Conservation (phyloP, 2,888 invertebrate species). For the Eledona agricola region DNA sequence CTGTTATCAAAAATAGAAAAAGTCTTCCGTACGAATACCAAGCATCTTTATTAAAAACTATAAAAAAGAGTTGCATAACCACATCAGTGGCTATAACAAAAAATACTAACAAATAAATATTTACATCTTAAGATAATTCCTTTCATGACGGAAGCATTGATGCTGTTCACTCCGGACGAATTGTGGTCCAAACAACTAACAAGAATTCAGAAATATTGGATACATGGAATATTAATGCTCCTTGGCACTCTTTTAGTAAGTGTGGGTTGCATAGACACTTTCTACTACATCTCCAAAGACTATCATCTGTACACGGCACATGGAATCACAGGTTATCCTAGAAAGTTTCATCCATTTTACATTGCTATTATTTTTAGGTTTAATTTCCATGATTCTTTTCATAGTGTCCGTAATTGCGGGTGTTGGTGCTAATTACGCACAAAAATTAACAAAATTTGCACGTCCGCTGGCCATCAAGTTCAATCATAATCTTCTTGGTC, state of each 20-base stretch:
- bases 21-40: too few species aligned
- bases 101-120: too few species aligned
- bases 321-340: constrained; percentile 51
- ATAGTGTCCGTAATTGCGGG: constrained; percentile 50
- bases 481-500: constrained; percentile 54
- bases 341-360: constrained; percentile 3
- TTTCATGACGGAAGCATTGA: constrained; percentile 52
- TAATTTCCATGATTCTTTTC: constrained; percentile 51
- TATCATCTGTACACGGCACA: constrained; percentile 50
- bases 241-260: constrained; percentile 46
- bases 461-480: constrained; percentile 52
- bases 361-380: constrained; percentile 47
- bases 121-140: constrained; percentile 50
- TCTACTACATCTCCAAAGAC: constrained; percentile 43
- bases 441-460: constrained; percentile 44
- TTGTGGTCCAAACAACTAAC: constrained; percentile 48
- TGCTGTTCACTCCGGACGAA: constrained; percentile 52
- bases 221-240: constrained; percentile 50
- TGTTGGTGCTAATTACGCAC: constrained; percentile 47
- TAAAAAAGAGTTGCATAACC: too few species aligned
- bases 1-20: too few species aligned
- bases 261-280: constrained; percentile 47
- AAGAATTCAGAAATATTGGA: constrained; percentile 46
- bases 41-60: too few species aligned
- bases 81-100: too few species aligned